Conservation (phyloP, 1,140 invertebrate species). For the Drosophila lacteicornis region DNA sequence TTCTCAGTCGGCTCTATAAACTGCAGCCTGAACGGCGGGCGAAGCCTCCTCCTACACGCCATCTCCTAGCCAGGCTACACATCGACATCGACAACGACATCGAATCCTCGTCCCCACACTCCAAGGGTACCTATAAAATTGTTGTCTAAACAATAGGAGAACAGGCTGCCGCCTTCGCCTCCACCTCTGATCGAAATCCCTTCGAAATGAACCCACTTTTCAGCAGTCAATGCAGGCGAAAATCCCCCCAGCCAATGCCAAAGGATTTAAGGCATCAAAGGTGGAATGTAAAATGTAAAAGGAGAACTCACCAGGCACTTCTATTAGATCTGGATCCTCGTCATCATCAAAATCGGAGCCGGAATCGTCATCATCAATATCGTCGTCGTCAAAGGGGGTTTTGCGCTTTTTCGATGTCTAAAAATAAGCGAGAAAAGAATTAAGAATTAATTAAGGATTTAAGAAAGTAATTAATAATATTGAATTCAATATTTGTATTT, state of each 20-base stretch:
- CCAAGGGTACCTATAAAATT: slow-evolving; percentile 28
- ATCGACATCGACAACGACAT: slow-evolving; percentile 6
- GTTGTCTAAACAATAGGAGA: slow-evolving; percentile 38
- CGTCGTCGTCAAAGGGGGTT: slow-evolving; percentile 66
- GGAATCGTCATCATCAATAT: slow-evolving; percentile 88
- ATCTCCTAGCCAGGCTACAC: background rate
- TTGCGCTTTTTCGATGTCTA: slow-evolving; percentile 80
- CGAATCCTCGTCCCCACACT: background rate
- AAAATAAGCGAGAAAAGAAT: background rate
- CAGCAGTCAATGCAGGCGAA: slow-evolving; percentile 17
- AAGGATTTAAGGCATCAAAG: slow-evolving; percentile 1
- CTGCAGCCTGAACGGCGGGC: background rate
- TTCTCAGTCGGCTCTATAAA: slow-evolving; percentile 6
- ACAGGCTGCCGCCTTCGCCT: background rate
- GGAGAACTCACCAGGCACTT: slow-evolving; percentile 90
- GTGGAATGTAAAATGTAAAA: background rate
- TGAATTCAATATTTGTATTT: too few species aligned
- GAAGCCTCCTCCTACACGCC: background rate
- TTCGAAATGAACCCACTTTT: slow-evolving; percentile 25
- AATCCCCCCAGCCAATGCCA: background rate
- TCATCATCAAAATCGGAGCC: slow-evolving; percentile 94
- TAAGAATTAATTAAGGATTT: background rate
- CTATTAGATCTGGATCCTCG: slow-evolving; percentile 95
- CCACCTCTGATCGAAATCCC: slow-evolving; percentile 4
- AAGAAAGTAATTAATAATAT: background rate